Evolutionary conservation across 2,797 vertebrate species (phyloP).

Genomic region (Sebastes flavidus): DNA sequence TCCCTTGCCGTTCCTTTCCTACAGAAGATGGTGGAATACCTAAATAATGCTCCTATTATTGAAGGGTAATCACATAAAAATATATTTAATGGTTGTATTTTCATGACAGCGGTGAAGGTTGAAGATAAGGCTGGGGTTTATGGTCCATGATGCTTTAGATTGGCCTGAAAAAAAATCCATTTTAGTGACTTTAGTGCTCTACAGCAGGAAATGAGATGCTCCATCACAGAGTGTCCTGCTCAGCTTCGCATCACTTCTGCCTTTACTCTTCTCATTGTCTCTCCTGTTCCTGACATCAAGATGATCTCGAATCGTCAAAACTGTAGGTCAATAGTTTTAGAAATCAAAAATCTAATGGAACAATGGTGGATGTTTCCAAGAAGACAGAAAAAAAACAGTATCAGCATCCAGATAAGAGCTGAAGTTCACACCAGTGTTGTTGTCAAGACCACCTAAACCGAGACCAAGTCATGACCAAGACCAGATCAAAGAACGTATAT

Average conservation of each 20-base stretch:
- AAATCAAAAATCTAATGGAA: not conserved
- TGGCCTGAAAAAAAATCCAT: constrained; percentile 31
- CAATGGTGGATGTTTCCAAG: not conserved
- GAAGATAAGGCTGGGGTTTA: constrained; percentile 35
- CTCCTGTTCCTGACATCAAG: not conserved
- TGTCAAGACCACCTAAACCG: too few relatives aligned
- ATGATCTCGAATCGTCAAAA: not conserved
- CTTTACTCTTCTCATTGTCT: not conserved
- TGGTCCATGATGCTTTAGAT: constrained; percentile 31
- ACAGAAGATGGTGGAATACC: constrained; percentile 33
- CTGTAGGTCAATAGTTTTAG: not conserved
- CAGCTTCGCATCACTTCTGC: constrained; percentile 20
- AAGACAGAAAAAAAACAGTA: not conserved
- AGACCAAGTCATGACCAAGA: too few relatives aligned
- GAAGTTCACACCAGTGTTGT: not conserved
- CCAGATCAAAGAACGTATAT: too few relatives aligned
- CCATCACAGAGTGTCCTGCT: constrained; percentile 7
- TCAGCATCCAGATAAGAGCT: not conserved
- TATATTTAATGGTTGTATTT: constrained; percentile 26
- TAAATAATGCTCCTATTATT: constrained; percentile 28
- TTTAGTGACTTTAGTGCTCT: constrained; percentile 1
- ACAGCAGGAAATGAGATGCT: constrained; percentile 35
- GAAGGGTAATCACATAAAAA: constrained; percentile 21
- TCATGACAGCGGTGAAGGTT: constrained; percentile 26
- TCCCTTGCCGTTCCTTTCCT: constrained; percentile 29